Conservation (phyloP, 2,797 vertebrate species). For the Selene dorsalis region DNA sequence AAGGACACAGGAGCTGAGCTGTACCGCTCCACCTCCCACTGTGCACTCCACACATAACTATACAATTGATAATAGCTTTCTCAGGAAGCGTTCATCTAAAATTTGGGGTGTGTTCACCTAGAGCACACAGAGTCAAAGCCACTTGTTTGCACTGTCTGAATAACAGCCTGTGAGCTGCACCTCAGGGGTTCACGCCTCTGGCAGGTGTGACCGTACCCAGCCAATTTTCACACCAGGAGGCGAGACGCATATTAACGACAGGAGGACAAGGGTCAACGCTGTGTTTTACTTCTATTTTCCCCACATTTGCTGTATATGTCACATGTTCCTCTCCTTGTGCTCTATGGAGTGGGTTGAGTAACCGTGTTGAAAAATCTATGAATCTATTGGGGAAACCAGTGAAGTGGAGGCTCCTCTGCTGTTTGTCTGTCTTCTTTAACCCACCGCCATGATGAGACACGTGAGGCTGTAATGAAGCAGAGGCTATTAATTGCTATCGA, state of each 20-base stretch:
- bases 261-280: constrained; percentile 15
- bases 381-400: constrained; percentile 17
- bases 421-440: constrained; percentile 13
- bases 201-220: constrained; percentile 27
- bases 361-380: constrained; percentile 20
- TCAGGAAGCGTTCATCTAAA: constrained; percentile 8
- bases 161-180: constrained; percentile 21
- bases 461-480: neutral
- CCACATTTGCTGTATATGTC: neutral
- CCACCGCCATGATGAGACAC: neutral
- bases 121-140: neutral
- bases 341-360: neutral
- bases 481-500: neutral
- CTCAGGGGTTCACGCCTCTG: constrained; percentile 17
- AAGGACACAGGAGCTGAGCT: constrained; percentile 5
- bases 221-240: constrained; percentile 13
- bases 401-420: neutral
- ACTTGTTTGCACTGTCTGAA: constrained; percentile 39
- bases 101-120: constrained; percentile 13
- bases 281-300: constrained; percentile 18
- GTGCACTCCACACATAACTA: neutral
- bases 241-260: constrained; percentile 6
- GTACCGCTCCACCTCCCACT: neutral
- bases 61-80: constrained; percentile 16
- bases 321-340: constrained; percentile 14